Evolutionary conservation across 1,140 invertebrate genomes (phyloP), one percentile per base, ranked within the genome.

Genomic region (Mactra quadrangularis): DNA sequence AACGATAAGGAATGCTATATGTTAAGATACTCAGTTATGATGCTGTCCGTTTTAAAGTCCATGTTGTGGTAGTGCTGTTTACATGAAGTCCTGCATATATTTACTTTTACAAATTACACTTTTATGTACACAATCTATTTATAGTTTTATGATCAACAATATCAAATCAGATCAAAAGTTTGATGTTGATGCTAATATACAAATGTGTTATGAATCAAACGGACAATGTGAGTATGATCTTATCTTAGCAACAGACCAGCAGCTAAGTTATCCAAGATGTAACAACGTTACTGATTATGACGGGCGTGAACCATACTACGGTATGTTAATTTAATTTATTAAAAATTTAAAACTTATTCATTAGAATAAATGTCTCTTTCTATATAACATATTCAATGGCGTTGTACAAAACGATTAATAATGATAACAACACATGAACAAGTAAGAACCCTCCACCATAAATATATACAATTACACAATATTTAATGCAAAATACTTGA

Each of bases 71-170:
- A n/a, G n/a, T n/a, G n/a, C n/a, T n/a, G n/a, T n/a, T n/a, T n/a
- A n/a, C n/a, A n/a, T n/a, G n/a, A n/a, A n/a, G n/a, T n/a, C n/a
- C n/a, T n/a, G n/a, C n/a, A n/a, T n/a, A n/a, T n/a, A n/a, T n/a
- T n/a, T n/a, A n/a, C n/a, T n/a, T n/a, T n/a, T n/a, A n/a, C n/a
- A n/a, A n/a, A n/a, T n/a, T n/a, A n/a, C n/a, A n/a, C n/a, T n/a
- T n/a, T n/a, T n/a, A n/a, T n/a, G n/a, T n/a, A n/a, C n/a, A n/a
- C n/a, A n/a, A n/a, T n/a, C n/a, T n/a, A n/a, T 9, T 50, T 68
- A 3, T 25, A 68, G 64, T n/a, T 68, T 47, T 25, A 68, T 68
- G 64, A 11, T 68, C 25, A 68, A 38, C 0, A 68, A 68, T 25
- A n/a, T 68, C 1, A 38, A 45, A 22, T 50, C 64, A 33, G 3